Conservation (phyloP, 2,888 invertebrate species). For the Diadegma fenestrale region DNA sequence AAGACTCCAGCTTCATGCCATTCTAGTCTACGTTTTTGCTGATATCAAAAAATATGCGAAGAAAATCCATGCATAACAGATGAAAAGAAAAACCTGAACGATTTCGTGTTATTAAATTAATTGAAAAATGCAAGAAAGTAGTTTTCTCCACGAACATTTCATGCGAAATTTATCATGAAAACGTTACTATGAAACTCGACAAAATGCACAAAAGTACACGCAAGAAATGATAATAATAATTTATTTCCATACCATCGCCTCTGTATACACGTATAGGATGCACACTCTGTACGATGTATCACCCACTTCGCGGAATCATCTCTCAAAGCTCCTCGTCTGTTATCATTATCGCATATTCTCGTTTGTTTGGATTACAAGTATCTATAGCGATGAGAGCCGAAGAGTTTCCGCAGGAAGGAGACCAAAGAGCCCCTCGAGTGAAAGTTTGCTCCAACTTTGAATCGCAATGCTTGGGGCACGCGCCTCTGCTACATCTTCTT, state of each 20-base stretch:
- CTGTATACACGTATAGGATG: not conserved
- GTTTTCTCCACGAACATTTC: not conserved
- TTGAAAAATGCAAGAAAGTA: not conserved
- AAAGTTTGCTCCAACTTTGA: constrained; percentile 58
- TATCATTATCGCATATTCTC: constrained; percentile 45
- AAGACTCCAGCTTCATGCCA: constrained; percentile 20
- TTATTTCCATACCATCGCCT: not conserved
- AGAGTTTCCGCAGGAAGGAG: constrained; percentile 39
- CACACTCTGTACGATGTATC: not conserved
- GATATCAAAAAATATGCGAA: not conserved
- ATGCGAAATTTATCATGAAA: not conserved
- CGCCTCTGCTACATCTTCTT: constrained; percentile 18
- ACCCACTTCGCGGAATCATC: constrained; percentile 46
- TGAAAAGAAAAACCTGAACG: not conserved
- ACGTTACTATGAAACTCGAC: not conserved
- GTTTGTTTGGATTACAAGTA: constrained; percentile 48
- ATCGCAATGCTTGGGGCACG: constrained; percentile 37
- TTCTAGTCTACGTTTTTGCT: not conserved
- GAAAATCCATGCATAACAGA: not conserved
- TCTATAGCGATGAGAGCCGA: constrained; percentile 12
- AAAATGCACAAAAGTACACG: not conserved
- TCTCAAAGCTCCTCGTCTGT: constrained; percentile 50
- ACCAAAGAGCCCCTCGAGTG: constrained; percentile 48
- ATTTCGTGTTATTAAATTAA: not conserved
- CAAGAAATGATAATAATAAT: not conserved